Conservation (phyloP, 2,797 vertebrate species). For the Sebastes hubbsi region DNA sequence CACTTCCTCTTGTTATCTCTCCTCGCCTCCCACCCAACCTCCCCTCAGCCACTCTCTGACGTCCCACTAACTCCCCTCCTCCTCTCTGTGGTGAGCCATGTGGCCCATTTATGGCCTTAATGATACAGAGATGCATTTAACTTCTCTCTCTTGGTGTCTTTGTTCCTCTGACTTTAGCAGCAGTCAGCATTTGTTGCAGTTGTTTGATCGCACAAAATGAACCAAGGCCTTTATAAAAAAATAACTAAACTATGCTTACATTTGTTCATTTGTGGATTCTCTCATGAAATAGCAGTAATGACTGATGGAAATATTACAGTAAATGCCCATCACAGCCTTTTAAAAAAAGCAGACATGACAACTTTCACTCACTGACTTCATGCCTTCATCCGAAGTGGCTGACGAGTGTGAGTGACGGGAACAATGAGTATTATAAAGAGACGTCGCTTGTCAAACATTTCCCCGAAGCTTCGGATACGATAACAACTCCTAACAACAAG, state of each 20-base stretch:
- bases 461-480: not conserved
- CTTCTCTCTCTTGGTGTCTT: not conserved
- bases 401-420: not conserved
- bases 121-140: constrained; percentile 54
- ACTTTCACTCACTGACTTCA: not conserved
- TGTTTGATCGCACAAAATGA: constrained; percentile 2
- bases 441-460: not conserved
- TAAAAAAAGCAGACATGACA: not conserved
- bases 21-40: not conserved
- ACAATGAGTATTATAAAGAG: not conserved
- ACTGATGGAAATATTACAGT: not conserved
- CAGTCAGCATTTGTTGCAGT: constrained; percentile 39
- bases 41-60: not conserved
- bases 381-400: not conserved
- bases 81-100: constrained; percentile 6
- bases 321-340: not conserved
- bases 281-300: not conserved
- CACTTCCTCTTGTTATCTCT: constrained; percentile 34
- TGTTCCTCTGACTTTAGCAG: constrained; percentile 22
- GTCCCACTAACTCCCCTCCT: not conserved
- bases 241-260: not conserved
- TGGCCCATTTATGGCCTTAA: constrained; percentile 42
- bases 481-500: not conserved
- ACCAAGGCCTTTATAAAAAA: not conserved
- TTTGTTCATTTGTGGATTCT: not conserved